Percentiles rank a stretch among this genome's conserved stretches.
phyloP scores from a whole-genome alignment of 2,113 vertebrate genomes.

The Carettochelys insculpta region DNA sequence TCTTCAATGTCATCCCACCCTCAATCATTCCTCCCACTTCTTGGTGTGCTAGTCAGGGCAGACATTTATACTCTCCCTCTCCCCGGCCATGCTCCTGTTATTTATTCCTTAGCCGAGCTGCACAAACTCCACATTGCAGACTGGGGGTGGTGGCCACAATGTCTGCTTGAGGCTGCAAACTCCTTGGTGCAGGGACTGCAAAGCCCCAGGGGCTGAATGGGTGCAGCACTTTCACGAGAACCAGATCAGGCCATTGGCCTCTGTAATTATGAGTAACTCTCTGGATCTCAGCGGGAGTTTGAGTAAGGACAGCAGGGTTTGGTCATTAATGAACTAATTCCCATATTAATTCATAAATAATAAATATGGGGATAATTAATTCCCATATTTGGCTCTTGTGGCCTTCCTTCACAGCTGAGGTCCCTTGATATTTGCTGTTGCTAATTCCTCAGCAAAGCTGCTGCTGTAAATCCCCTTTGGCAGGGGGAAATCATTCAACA shows the following conservation, averaged over 20 bases:
- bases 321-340: constrained; percentile 51
- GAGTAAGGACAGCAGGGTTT: constrained; percentile 38
- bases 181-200: background rate
- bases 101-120: fast-evolving
- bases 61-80: background rate
- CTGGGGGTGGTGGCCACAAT: fast-evolving
- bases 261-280: background rate
- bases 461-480: constrained; percentile 44
- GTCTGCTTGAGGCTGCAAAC: background rate
- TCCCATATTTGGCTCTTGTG: constrained; percentile 51
- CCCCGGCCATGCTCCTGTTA: background rate
- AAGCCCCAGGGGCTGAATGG: fast-evolving
- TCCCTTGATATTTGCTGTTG: background rate
- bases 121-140: background rate
- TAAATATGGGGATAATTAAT: too few species aligned
- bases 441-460: constrained; percentile 65
- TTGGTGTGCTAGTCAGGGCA: background rate
- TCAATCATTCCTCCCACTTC: background rate
- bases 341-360: too few species aligned
- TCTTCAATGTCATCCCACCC: background rate
- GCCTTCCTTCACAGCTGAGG: constrained; percentile 44
- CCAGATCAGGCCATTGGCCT: background rate
- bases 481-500: background rate
- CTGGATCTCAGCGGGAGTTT: background rate
- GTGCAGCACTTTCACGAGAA: background rate